A percentile compares a stretch with the other conserved stretches of the same genome.
phyloP scores from a whole-genome alignment of 2,888 invertebrate species.

The Hirtodrosophila cameraria region DNA sequence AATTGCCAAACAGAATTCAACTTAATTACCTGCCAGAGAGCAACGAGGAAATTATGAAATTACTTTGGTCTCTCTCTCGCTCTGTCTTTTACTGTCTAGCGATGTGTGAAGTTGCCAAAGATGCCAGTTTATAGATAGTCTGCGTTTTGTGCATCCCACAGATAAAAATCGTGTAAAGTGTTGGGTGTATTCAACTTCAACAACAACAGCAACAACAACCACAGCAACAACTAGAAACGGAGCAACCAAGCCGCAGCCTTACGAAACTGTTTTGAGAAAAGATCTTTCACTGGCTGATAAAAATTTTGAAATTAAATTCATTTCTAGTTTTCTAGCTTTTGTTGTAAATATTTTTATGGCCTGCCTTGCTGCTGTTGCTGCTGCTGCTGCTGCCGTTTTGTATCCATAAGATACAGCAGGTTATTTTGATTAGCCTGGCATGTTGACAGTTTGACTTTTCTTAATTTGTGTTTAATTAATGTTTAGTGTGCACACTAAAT shows the following conservation, averaged over 20 bases:
- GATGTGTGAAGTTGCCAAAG: conserved; percentile 51
- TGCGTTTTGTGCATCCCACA: conserved; percentile 35
- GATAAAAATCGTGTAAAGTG: conserved; percentile 48
- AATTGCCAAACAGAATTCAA: conserved; percentile 44
- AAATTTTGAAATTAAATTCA: conserved; percentile 23
- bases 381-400: conserved; percentile 36
- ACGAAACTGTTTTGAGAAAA: conserved; percentile 20
- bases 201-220: too few species aligned
- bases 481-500: conserved; percentile 44
- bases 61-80: conserved; percentile 13
- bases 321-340: conserved; percentile 26
- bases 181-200: conserved; percentile 11
- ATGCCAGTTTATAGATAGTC: conserved; percentile 10
- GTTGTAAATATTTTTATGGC: conserved; percentile 34
- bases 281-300: conserved; percentile 41
- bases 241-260: too few species aligned
- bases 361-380: conserved; percentile 9
- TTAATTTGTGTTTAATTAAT: conserved; percentile 70
- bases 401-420: conserved; percentile 62
- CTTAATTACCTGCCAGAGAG: conserved; percentile 46
- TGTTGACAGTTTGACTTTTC: conserved; percentile 71
- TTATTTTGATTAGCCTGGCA: conserved; percentile 64
- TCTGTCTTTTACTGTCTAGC: too few species aligned
- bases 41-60: conserved; percentile 56
- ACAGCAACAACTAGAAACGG: too few species aligned